Evolutionary conservation across 2,797 vertebrate species (phyloP).

Genomic region (Ambastaia sidthimunki): DNA sequence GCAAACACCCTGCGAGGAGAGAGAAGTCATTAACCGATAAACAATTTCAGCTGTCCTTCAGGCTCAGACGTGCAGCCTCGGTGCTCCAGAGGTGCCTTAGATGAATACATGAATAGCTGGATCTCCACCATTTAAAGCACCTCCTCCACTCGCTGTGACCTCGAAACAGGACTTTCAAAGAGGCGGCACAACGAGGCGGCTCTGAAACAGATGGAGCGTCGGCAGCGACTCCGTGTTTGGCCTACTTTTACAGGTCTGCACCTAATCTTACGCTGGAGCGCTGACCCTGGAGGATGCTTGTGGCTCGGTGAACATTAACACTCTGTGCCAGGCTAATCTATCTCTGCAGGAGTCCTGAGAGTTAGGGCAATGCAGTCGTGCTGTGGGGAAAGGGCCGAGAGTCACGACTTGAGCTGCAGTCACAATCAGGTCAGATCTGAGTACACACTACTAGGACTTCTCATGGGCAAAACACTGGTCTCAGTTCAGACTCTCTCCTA

Average conservation of each 20-base stretch:
- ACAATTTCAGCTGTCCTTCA: slow-evolving; percentile 78
- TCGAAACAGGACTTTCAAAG: slow-evolving; percentile 52
- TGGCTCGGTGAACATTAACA: slow-evolving; percentile 60
- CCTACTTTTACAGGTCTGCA: slow-evolving; percentile 59
- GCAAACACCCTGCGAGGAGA: slow-evolving; percentile 67
- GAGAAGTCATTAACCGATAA: slow-evolving; percentile 74
- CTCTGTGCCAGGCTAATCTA: slow-evolving; percentile 57
- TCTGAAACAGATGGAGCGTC: slow-evolving; percentile 57
- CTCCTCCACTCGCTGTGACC: slow-evolving; percentile 52
- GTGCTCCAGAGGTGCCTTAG: slow-evolving; percentile 53
- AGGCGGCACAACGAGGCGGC: slow-evolving; percentile 36
- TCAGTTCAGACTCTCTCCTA: background rate
- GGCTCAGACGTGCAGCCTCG: slow-evolving; percentile 71
- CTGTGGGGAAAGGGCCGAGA: slow-evolving; percentile 29
- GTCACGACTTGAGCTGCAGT: slow-evolving; percentile 11
- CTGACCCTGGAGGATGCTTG: slow-evolving; percentile 60
- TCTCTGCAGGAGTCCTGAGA: slow-evolving; percentile 54
- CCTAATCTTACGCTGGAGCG: slow-evolving; percentile 54
- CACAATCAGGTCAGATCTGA: slow-evolving; percentile 48
- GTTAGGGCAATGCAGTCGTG: background rate
- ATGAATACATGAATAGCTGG: slow-evolving; percentile 60
- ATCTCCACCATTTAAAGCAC: slow-evolving; percentile 52
- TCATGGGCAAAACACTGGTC: background rate
- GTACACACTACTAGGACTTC: slow-evolving; percentile 12
- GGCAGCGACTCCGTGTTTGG: slow-evolving; percentile 44